These are phyloP conservation scores for Zosterops hypoxanthus DNA, from an alignment of 2,113 vertebrate species.

Conservation along the genomic window DNA sequence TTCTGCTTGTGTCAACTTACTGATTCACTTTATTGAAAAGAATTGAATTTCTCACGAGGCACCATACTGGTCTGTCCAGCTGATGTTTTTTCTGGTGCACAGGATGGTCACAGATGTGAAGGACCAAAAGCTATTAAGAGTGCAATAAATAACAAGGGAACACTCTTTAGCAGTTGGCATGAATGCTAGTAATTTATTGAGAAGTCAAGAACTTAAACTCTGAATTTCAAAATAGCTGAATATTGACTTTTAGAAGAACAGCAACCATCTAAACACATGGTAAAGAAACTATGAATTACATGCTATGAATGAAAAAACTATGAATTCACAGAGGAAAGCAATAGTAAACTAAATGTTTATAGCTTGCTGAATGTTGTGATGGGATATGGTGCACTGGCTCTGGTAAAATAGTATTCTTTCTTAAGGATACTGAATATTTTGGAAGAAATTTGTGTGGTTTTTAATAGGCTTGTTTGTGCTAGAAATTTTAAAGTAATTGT, in stretches of 20 bases:
- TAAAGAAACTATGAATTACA: background rate
- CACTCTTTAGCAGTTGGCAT: background rate
- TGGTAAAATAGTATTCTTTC: background rate
- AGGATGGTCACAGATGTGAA: background rate
- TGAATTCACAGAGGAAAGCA: background rate
- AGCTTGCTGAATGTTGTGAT: background rate
- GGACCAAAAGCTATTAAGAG: background rate
- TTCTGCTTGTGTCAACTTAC: constrained; percentile 39
- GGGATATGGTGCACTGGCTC: background rate
- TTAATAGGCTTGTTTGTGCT: background rate
- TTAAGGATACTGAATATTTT: background rate
- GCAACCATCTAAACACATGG: background rate
- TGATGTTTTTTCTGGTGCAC: constrained; percentile 21
- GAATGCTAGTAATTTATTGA: background rate
- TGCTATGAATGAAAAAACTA: no score
- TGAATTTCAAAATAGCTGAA: background rate
- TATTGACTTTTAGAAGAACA: background rate
- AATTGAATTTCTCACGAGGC: constrained; percentile 72
- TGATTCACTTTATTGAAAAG: constrained; percentile 58
- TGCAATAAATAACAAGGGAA: background rate
- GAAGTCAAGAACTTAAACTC: background rate
- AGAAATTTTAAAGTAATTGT: background rate
- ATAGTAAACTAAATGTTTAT: background rate
- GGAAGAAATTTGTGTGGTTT: background rate
- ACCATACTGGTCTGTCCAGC: constrained; percentile 54